Evolutionary conservation across 2,888 invertebrate genomes (phyloP), one percentile per base, ranked within the genome.

Genomic region (Chalcis sispes): DNA sequence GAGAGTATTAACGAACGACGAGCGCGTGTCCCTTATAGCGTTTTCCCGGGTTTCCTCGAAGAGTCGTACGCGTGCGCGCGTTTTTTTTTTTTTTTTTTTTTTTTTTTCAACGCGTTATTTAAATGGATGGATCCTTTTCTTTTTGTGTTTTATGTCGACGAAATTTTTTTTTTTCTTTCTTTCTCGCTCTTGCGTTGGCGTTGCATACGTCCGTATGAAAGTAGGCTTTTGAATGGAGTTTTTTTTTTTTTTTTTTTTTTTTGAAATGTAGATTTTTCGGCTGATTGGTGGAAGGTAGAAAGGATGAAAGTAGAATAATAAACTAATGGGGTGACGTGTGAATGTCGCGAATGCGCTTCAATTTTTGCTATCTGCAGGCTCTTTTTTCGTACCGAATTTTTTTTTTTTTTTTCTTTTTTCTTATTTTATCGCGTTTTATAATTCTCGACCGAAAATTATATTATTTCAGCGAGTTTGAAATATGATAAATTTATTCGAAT

Each of bases 1-100:
- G 1, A 10, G 42, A 23, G 42, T 62, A 71, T 71, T 62, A 62
- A 71, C 54, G 40, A 62, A 52, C 42, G 62, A 71, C 42, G 56
- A 52, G 25, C 40, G 32, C 50, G 18, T 13, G 52, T n/a, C n/a
- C n/a, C n/a, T n/a, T n/a, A n/a, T n/a, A n/a, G n/a, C 56, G 8
- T 52, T 52, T n/a, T 10, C 5, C 2, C 46, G 13, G 4, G 4
- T 10, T 27, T 50, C 18, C 27, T 64, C 20, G n/a, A n/a, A 50
- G 15, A 64, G 32, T 32, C 64, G 54, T n/a, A 4, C n/a, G n/a
- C n/a, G n/a, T n/a, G n/a, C n/a, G n/a, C n/a, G n/a, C n/a, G n/a
- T n/a, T n/a, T n/a, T n/a, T n/a, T n/a, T n/a, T n/a, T n/a, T n/a
- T n/a, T n/a, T n/a, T n/a, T n/a, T n/a, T 50, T 56, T 36, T 59